phyloP scores from a whole-genome alignment of 2,797 vertebrate genomes.

The Pangasius mekongensis region DNA sequence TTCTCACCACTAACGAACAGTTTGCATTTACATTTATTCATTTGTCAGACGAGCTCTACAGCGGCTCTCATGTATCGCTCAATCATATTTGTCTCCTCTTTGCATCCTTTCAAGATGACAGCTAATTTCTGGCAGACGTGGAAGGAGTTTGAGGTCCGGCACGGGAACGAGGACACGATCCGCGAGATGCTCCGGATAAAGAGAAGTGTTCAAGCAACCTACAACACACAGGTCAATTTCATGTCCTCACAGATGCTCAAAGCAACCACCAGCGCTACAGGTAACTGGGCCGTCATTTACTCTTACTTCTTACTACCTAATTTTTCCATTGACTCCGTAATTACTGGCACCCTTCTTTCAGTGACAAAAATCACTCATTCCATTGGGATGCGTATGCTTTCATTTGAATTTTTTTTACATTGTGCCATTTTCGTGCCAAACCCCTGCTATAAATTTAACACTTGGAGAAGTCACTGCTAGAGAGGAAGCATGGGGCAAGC shows the following conservation, averaged over 20 bases:
- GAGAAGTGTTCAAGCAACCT: slow-evolving; percentile 93
- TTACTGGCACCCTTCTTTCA: background rate
- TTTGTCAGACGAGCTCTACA: background rate
- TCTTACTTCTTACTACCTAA: too few relatives aligned
- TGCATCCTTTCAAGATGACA: slow-evolving; percentile 76
- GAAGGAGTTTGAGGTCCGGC: slow-evolving; percentile 95
- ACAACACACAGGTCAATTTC: slow-evolving; percentile 97
- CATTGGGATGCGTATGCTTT: background rate
- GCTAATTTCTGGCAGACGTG: slow-evolving; percentile 91
- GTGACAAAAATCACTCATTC: background rate
- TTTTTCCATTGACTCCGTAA: background rate
- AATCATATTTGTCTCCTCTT: background rate
- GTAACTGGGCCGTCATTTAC: slow-evolving; percentile 68
- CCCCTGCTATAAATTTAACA: background rate
- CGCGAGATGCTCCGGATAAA: slow-evolving; percentile 93
- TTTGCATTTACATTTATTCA: background rate
- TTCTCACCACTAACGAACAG: background rate
- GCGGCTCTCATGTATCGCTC: background rate
- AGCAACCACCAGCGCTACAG: slow-evolving; percentile 84
- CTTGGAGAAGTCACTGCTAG: too few relatives aligned
- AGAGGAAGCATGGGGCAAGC: too few relatives aligned
- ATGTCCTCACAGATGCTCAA: slow-evolving; percentile 96
- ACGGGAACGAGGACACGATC: slow-evolving; percentile 96
- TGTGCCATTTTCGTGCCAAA: background rate
- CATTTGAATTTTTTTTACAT: background rate